These are phyloP conservation scores for Stegodyphus mimosarum DNA, from an alignment of 1,140 invertebrate genomes.

Conservation along the genomic window DNA sequence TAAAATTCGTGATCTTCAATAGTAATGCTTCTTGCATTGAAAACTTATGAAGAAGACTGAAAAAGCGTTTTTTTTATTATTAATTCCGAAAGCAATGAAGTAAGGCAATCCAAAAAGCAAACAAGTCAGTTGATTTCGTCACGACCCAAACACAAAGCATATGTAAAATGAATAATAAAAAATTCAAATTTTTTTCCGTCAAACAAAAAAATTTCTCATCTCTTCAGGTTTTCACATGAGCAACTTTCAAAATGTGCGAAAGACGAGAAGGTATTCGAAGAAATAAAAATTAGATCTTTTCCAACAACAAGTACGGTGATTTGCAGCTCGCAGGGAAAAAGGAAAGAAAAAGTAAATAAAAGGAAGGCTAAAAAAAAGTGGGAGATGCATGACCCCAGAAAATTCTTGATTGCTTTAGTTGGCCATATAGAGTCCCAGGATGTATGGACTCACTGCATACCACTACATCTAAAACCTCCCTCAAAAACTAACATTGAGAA, in stretches of 20 bases:
- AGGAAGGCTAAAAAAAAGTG: background rate
- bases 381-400: background rate
- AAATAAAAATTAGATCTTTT: conserved; percentile 38
- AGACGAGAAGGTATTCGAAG: conserved; percentile 1
- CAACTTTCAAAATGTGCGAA: background rate
- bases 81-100: too few relatives aligned
- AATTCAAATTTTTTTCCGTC: too few relatives aligned
- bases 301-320: background rate
- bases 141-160: too few relatives aligned
- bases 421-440: conserved; percentile 29
- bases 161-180: too few relatives aligned
- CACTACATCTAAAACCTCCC: conserved; percentile 11
- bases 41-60: too few relatives aligned
- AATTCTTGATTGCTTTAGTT: conserved; percentile 55
- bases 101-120: too few relatives aligned
- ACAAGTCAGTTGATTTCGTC: too few relatives aligned
- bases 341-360: conserved; percentile 1
- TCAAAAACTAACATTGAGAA: background rate
- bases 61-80: too few relatives aligned
- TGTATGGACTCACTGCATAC: conserved; percentile 16
- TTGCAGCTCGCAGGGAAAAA: background rate
- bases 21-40: too few relatives aligned
- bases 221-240: conserved; percentile 18
- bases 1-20: too few relatives aligned
- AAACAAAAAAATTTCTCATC: too few relatives aligned